Conservation (phyloP, 2,888 invertebrate genomes). For the Graphium colonna region DNA sequence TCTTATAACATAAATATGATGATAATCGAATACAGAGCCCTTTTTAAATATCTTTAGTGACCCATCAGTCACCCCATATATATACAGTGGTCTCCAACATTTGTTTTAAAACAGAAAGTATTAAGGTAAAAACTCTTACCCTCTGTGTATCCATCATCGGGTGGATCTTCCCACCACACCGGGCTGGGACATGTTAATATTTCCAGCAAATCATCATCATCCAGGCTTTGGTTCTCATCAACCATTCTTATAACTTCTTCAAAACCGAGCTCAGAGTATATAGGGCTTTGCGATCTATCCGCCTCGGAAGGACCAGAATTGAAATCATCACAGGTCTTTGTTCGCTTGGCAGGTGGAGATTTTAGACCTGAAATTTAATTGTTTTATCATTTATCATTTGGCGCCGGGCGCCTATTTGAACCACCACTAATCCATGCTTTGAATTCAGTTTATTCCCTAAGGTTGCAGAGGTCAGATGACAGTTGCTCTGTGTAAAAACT, state of each 20-base stretch:
- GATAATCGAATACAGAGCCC: too few relatives aligned
- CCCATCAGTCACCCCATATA: too few relatives aligned
- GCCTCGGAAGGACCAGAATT: neutral
- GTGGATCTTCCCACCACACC: conserved; percentile 70
- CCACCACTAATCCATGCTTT: too few relatives aligned
- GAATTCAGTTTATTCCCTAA: too few relatives aligned
- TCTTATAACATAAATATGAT: too few relatives aligned
- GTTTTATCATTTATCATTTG: neutral
- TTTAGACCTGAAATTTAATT: conserved; percentile 8
- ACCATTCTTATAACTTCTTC: conserved; percentile 46
- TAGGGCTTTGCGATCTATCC: conserved; percentile 3
- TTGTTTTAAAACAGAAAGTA: too few relatives aligned
- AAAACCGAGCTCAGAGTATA: conserved; percentile 36
- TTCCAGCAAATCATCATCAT: conserved; percentile 63
- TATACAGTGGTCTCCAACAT: too few relatives aligned
- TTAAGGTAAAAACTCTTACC: neutral
- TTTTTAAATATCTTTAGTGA: too few relatives aligned
- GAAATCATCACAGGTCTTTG: neutral
- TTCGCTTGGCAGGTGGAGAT: conserved; percentile 20
- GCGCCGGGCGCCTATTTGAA: neutral
- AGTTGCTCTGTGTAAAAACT: too few relatives aligned
- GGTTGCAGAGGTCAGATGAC: too few relatives aligned
- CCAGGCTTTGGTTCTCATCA: conserved; percentile 46
- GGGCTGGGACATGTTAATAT: conserved; percentile 69
- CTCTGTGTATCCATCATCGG: conserved; percentile 35